phyloP scores from a whole-genome alignment of 2,113 vertebrate genomes.

The Heptranchias perlo region DNA sequence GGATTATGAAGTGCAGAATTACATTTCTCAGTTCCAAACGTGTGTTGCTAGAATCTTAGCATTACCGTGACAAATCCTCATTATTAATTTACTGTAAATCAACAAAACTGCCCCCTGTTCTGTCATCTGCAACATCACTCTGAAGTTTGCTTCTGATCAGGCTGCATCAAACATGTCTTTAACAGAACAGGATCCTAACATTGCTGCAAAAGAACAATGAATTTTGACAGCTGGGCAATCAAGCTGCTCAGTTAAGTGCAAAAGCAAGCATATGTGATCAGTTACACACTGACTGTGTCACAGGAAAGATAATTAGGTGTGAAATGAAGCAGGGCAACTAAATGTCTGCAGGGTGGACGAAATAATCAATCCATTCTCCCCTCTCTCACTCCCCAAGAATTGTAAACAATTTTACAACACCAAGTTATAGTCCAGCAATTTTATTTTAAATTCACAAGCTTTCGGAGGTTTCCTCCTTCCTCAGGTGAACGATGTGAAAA shows the following conservation, averaged over 20 bases:
- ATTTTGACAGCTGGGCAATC: background rate
- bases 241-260: background rate
- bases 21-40: background rate
- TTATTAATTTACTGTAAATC: background rate
- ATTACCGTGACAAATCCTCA: background rate
- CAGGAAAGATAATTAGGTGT: background rate
- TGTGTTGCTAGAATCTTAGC: background rate
- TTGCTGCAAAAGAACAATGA: background rate
- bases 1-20: background rate
- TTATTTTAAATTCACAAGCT: too few relatives aligned
- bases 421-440: too few relatives aligned
- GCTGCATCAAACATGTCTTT: background rate
- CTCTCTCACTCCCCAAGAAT: background rate
- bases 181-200: background rate
- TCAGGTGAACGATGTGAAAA: too few relatives aligned
- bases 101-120: background rate
- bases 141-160: background rate
- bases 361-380: background rate
- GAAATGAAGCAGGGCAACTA: background rate
- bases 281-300: background rate
- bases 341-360: background rate
- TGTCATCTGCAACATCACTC: background rate
- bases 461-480: too few relatives aligned
- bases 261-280: background rate
- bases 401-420: too few relatives aligned